Evolutionary conservation across 2,113 vertebrate genomes (phyloP).

Genomic region (Balaeniceps rex): DNA sequence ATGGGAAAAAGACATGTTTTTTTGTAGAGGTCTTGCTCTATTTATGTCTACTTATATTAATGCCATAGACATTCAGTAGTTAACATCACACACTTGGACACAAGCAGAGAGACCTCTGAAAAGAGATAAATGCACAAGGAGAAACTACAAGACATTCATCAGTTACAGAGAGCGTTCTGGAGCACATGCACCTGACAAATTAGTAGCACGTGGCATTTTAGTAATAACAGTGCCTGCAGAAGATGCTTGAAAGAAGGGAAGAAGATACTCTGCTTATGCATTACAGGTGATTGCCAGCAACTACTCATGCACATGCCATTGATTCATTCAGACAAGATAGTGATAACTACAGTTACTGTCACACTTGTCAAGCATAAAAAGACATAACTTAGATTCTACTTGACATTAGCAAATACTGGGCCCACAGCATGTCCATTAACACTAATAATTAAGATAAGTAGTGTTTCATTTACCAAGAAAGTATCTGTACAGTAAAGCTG

Average conservation of each 20-base stretch:
- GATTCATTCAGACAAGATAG: background rate
- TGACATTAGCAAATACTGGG: background rate
- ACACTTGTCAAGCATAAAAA: background rate
- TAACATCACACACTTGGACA: background rate
- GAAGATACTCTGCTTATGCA: background rate
- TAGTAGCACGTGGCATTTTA: background rate
- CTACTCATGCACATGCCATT: background rate
- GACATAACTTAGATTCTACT: background rate
- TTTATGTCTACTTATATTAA: background rate
- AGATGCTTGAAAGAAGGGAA: background rate
- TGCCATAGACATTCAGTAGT: background rate
- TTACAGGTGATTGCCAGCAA: background rate
- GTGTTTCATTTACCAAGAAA: background rate
- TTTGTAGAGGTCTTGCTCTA: background rate
- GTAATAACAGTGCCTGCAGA: background rate
- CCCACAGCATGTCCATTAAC: background rate
- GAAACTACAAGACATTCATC: background rate
- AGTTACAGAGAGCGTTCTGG: background rate
- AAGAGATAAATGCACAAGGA: background rate
- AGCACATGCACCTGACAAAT: background rate
- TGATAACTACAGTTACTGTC: background rate
- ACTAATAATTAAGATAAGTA: background rate
- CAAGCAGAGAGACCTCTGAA: background rate
- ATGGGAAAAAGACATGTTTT: fast-evolving
- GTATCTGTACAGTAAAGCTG: background rate